phyloP scores from a whole-genome alignment of 2,113 vertebrate genomes.

The Arothron firmamentum region DNA sequence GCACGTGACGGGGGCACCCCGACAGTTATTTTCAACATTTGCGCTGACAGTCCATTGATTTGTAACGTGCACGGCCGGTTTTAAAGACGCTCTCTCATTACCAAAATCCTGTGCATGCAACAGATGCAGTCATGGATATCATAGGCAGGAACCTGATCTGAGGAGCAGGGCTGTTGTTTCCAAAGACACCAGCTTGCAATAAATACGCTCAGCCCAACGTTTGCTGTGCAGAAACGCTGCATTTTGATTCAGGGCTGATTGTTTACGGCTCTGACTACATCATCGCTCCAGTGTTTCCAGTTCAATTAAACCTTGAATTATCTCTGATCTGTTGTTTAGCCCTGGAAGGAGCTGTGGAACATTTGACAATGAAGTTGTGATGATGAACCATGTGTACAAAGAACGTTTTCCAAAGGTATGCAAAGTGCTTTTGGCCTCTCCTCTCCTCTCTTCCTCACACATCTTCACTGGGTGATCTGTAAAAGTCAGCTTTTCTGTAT shows the following conservation, averaged over 20 bases:
- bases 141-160: slow-evolving; percentile 27
- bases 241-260: background rate
- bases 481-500: background rate
- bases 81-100: slow-evolving; percentile 27
- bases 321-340: slow-evolving; percentile 60
- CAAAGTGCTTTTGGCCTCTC: background rate
- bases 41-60: slow-evolving; percentile 50
- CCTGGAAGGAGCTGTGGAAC: slow-evolving; percentile 84
- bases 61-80: slow-evolving; percentile 22
- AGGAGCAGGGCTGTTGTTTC: slow-evolving; percentile 17
- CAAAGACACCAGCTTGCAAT: slow-evolving; percentile 6
- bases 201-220: slow-evolving; percentile 13
- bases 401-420: slow-evolving; percentile 94
- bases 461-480: background rate
- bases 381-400: slow-evolving; percentile 98
- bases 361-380: slow-evolving; percentile 94
- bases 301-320: no score
- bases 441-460: background rate
- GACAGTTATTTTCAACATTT: slow-evolving; percentile 35
- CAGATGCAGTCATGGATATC: slow-evolving; percentile 40
- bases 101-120: slow-evolving; percentile 14
- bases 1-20: slow-evolving; percentile 24
- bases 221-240: slow-evolving; percentile 2
- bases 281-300: no score
- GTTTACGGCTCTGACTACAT: no score